A percentile compares a stretch with the other conserved stretches of the same genome.
phyloP scores from a whole-genome alignment of 2,888 invertebrate species.

The Lepetodrilus schrolli region DNA sequence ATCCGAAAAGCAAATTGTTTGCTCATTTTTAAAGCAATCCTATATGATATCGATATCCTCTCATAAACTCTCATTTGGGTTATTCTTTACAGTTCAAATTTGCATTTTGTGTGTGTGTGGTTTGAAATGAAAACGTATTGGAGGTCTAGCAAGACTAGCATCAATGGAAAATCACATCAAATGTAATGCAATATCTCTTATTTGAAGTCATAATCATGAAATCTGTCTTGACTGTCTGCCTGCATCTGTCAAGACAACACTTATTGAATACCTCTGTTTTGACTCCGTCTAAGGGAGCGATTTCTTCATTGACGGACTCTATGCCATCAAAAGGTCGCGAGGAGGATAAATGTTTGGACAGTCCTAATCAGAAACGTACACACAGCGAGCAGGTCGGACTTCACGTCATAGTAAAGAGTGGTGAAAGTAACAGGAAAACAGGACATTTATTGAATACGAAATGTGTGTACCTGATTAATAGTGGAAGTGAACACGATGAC shows the following conservation, averaged over 20 bases:
- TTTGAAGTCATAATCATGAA: too few relatives aligned
- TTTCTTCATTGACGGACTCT: not conserved
- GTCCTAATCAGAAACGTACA: not conserved
- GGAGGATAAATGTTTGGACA: not conserved
- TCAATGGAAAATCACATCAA: too few relatives aligned
- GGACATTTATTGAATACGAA: not conserved
- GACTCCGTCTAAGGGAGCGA: not conserved
- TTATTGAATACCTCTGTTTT: not conserved
- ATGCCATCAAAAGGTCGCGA: not conserved
- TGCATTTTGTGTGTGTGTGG: too few relatives aligned
- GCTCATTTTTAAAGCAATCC: too few relatives aligned
- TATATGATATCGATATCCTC: too few relatives aligned
- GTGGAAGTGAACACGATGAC: conserved; percentile 11
- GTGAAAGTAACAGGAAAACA: conserved; percentile 13
- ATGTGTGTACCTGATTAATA: conserved; percentile 18
- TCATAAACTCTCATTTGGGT: too few relatives aligned
- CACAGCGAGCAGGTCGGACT: not conserved
- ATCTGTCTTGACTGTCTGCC: not conserved
- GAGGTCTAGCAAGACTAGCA: too few relatives aligned
- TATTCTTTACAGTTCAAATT: too few relatives aligned
- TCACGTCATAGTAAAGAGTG: not conserved
- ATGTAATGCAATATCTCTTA: too few relatives aligned
- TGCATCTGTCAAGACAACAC: conserved; percentile 20
- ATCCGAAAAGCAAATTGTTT: too few relatives aligned
- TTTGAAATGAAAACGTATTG: too few relatives aligned